Evolutionary conservation across 2,888 invertebrate species (phyloP).

Genomic region (Lycocerus yunnanus): DNA sequence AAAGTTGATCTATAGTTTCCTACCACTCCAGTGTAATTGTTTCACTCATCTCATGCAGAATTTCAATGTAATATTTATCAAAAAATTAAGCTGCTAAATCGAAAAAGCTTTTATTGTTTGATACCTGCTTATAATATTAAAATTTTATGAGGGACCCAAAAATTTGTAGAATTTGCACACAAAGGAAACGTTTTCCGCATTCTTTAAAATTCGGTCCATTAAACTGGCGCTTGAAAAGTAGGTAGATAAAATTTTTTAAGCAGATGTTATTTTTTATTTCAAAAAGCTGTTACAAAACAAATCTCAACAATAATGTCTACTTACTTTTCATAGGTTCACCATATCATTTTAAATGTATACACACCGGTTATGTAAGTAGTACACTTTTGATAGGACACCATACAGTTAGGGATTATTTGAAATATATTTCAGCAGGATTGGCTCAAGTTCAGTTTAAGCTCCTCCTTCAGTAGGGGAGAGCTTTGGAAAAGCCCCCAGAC

Average conservation of each 20-base stretch:
- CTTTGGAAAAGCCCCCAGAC: slow-evolving; percentile 18
- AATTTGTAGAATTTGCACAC: background rate
- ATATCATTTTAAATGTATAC: slow-evolving; percentile 40
- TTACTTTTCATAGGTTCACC: slow-evolving; percentile 42
- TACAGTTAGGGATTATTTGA: slow-evolving; percentile 30
- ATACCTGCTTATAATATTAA: background rate
- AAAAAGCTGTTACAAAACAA: slow-evolving; percentile 47
- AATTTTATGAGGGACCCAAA: background rate
- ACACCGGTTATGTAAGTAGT: slow-evolving; percentile 18
- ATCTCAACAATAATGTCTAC: slow-evolving; percentile 41
- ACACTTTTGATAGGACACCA: slow-evolving; percentile 32
- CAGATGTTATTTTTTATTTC: slow-evolving; percentile 6
- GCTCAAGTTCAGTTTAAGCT: slow-evolving; percentile 15
- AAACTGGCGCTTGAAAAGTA: background rate
- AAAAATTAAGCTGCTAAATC: no score
- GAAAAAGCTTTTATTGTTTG: background rate
- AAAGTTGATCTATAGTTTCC: no score
- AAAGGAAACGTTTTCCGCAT: background rate
- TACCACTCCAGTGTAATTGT: no score
- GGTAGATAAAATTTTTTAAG: background rate
- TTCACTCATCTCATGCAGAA: no score
- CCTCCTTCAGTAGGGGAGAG: slow-evolving; percentile 26
- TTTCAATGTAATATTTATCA: no score
- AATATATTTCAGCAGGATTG: slow-evolving; percentile 24
- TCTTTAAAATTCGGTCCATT: background rate